Conservation (phyloP, 2,113 vertebrate genomes). For the Corvus hawaiiensis region DNA sequence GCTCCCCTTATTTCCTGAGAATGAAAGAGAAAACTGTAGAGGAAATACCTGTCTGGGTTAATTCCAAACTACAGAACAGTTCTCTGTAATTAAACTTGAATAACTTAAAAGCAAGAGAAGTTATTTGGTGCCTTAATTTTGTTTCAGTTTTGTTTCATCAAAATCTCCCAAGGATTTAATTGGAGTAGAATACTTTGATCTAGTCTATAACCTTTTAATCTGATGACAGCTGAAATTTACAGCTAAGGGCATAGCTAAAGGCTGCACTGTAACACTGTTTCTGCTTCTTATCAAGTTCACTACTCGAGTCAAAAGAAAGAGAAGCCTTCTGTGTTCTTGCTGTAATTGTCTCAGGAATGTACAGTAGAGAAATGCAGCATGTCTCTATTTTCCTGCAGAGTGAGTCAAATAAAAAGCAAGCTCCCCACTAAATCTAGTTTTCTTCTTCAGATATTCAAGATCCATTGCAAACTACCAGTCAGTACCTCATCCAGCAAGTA, state of each 20-base stretch:
- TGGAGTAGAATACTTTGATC: not conserved
- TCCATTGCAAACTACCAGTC: conserved; percentile 87
- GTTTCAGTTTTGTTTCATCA: not conserved
- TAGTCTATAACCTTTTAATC: not conserved
- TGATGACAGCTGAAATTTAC: not conserved
- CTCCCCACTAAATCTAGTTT: not conserved
- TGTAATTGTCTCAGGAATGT: not conserved
- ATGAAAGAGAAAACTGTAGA: not conserved
- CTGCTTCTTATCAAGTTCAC: not conserved
- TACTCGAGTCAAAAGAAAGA: not conserved
- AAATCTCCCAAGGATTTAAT: not conserved
- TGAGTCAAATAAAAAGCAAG: not conserved
- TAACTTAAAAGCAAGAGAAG: not conserved
- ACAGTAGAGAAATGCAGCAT: not conserved
- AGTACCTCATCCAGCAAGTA: conserved; percentile 79
- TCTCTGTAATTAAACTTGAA: not conserved
- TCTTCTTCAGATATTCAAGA: conserved; percentile 70
- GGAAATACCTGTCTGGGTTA: conserved; percentile 13
- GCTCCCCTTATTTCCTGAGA: not conserved
- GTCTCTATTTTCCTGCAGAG: not conserved
- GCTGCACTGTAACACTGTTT: not conserved
- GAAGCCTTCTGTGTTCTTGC: not conserved
- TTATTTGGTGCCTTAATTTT: not conserved
- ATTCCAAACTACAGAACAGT: not conserved
- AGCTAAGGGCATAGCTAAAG: not conserved